Evolutionary conservation across 2,888 invertebrate species (phyloP), one percentile per base, ranked within the genome.

Genomic region (Lasioglossum pauxillum): DNA sequence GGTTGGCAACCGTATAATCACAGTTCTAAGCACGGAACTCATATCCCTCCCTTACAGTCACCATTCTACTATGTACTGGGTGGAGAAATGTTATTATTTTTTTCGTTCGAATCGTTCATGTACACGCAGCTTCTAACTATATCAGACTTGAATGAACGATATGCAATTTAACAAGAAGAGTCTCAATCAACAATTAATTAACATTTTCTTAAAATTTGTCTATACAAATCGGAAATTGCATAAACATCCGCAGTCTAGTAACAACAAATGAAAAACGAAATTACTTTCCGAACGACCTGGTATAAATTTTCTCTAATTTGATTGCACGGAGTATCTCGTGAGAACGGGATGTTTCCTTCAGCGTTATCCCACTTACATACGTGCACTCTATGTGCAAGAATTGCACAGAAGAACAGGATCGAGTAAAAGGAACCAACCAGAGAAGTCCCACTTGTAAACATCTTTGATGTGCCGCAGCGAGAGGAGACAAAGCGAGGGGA

Each of bases 1-100:
- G 84, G 84, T 83, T 84, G 82, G 84, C 84, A 85, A 84, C 84
- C 88, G 76, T 88, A 74, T 87, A 90, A 90, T 90, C 90, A 90
- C 83, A 83, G 86, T 84, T 88, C 80, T 83, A 84, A 80, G 89
- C 85, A 87, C 84, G 83, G 60, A 83, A 80, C 81, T 74, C 82
- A 78, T 72, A 84, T 76, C 75, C 80, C 84, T 53, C 73, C 71
- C 64, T 78, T 80, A 53, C 53, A 64, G 57, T 64, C 46, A 69
- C 73, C 78, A 75, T 78, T 78, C 76, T 73, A 23, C 75, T 57
- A 16, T 31, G 60, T 41, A 64, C 38, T 27, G 60, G 72, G 38
- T 49, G 74, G 10, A 74, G 7, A 53, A 74, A 49, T 19, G n/a
- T 23, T 38, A 31, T 64, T 60, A 44, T 44, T 60, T 31, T 64